These are phyloP conservation scores for Phyllostomus discolor DNA, from an alignment of 2,113 vertebrate species.

Conservation along the genomic window DNA sequence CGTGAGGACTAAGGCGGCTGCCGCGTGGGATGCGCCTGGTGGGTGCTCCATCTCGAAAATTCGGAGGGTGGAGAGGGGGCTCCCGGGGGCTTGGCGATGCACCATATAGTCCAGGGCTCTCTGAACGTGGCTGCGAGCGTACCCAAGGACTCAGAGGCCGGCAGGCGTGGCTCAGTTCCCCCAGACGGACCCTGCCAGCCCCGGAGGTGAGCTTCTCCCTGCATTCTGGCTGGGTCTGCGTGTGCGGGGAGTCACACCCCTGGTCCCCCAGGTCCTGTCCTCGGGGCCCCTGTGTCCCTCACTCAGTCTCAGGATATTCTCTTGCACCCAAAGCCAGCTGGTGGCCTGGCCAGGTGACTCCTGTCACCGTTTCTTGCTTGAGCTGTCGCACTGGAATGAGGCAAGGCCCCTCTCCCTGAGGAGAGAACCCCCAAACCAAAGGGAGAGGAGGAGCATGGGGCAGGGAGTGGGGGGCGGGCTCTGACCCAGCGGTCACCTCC, in stretches of 20 bases:
- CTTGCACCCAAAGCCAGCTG: not conserved
- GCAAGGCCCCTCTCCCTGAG: not conserved
- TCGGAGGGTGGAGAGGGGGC: accelerated
- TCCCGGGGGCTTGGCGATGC: not conserved
- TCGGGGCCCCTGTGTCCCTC: not conserved
- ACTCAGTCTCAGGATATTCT: not conserved
- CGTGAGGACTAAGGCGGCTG: not conserved
- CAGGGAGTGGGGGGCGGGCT: not conserved
- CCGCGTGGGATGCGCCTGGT: accelerated
- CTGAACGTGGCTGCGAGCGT: no score
- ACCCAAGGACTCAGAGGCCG: not conserved
- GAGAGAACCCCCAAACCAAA: not conserved
- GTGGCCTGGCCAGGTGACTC: not conserved
- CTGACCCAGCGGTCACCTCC: not conserved
- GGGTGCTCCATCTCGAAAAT: not conserved
- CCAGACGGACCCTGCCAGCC: not conserved
- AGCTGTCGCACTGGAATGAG: not conserved
- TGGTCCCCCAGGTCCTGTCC: not conserved
- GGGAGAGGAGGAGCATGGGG: not conserved
- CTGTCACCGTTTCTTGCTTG: no score
- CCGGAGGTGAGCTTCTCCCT: not conserved
- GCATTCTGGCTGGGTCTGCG: not conserved
- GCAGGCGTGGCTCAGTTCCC: not conserved
- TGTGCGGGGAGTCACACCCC: not conserved
- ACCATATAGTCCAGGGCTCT: not conserved